Conservation (phyloP, 1,140 invertebrate genomes). For the Bombus haemorrhoidalis region DNA sequence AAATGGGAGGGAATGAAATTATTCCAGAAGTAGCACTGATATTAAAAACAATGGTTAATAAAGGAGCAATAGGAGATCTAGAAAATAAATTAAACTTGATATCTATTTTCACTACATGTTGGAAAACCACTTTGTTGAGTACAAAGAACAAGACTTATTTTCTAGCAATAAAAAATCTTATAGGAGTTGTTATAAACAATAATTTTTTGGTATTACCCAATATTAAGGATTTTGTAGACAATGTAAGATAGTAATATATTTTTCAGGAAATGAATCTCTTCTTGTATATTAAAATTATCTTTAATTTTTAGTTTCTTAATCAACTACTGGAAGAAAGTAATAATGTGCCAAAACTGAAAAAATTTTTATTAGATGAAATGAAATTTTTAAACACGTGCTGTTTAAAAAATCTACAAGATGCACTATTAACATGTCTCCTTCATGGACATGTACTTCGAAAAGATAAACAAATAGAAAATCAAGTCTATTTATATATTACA, state of each 20-base stretch:
- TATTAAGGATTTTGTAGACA: slow-evolving; percentile 23
- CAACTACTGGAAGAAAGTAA: slow-evolving; percentile 69
- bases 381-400: slow-evolving; percentile 41
- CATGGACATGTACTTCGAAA: slow-evolving; percentile 69
- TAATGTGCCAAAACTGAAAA: slow-evolving; percentile 65
- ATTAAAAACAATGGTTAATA: slow-evolving; percentile 44
- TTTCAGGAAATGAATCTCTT: background rate
- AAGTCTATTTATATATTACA: slow-evolving; percentile 52
- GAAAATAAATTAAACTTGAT: slow-evolving; percentile 56
- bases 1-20: slow-evolving; percentile 56
- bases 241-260: slow-evolving; percentile 58
- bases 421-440: slow-evolving; percentile 68
- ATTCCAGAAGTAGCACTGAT: slow-evolving; percentile 53
- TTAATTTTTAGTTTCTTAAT: slow-evolving; percentile 62
- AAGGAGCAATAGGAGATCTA: slow-evolving; percentile 36
- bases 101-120: slow-evolving; percentile 65
- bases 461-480: slow-evolving; percentile 71
- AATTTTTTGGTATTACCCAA: slow-evolving; percentile 52
- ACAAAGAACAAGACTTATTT: slow-evolving; percentile 73
- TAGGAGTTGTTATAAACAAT: slow-evolving; percentile 61
- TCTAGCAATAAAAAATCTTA: slow-evolving; percentile 59
- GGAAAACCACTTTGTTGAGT: slow-evolving; percentile 66
- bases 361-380: slow-evolving; percentile 67
- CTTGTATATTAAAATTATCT: slow-evolving; percentile 7
- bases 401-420: slow-evolving; percentile 48